Percentiles rank a stretch among this genome's conserved stretches.
These are phyloP conservation scores for Drosophila austrosaltans DNA, from an alignment of 2,888 invertebrate species.

Conservation along the genomic window DNA sequence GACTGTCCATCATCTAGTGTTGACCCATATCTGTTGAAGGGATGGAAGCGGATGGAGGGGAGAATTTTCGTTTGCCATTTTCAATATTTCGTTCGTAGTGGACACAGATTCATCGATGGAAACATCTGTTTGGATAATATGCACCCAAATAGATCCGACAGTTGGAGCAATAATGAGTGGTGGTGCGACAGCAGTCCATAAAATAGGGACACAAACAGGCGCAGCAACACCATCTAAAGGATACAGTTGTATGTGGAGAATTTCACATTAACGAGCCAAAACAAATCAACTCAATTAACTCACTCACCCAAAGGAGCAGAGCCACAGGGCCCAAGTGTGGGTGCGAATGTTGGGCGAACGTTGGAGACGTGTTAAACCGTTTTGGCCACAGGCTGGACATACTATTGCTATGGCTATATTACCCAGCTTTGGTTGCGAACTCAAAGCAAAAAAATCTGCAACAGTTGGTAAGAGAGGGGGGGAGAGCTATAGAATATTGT, in stretches of 20 bases:
- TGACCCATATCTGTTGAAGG: no score
- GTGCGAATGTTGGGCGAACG: slow-evolving; percentile 28
- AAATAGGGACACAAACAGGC: slow-evolving; percentile 53
- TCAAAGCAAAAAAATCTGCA: slow-evolving; percentile 42
- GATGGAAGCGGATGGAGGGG: no score
- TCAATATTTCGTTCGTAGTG: slow-evolving; percentile 8
- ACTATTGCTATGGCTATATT: slow-evolving; percentile 28
- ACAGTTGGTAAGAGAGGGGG: background rate
- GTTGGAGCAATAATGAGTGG: slow-evolving; percentile 52
- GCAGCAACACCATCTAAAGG: slow-evolving; percentile 57
- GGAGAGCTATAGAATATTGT: background rate
- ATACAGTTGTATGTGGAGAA: background rate
- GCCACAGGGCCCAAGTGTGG: slow-evolving; percentile 49
- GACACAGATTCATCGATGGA: background rate
- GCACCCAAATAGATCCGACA: slow-evolving; percentile 58
- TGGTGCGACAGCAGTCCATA: slow-evolving; percentile 42
- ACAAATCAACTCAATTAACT: background rate
- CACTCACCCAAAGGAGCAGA: slow-evolving; percentile 54
- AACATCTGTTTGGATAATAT: slow-evolving; percentile 38
- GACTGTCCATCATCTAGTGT: no score
- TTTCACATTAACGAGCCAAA: background rate
- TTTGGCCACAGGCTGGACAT: slow-evolving; percentile 55
- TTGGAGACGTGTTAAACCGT: slow-evolving; percentile 37
- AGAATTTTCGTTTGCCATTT: background rate
- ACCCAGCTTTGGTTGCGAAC: slow-evolving; percentile 37